Conservation (phyloP, 2,888 invertebrate genomes). For the Zootermopsis nevadensis region DNA sequence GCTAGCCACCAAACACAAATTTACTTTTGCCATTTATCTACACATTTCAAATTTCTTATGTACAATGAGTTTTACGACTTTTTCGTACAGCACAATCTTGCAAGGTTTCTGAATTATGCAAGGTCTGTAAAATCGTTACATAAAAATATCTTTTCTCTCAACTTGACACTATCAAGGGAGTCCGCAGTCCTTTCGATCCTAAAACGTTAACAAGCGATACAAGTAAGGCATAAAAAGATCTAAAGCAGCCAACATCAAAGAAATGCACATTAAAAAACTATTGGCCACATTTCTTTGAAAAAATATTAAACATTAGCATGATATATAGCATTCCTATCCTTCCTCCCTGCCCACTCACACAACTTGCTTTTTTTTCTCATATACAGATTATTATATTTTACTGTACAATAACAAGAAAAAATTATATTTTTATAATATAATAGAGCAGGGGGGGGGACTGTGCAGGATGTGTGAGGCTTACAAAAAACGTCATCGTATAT, state of each 20-base stretch:
- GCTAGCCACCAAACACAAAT: slow-evolving; percentile 29
- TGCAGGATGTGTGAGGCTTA: slow-evolving; percentile 53
- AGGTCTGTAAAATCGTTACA: slow-evolving; percentile 19
- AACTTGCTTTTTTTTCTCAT: slow-evolving; percentile 47
- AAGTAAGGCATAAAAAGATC: slow-evolving; percentile 23
- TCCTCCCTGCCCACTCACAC: slow-evolving; percentile 30
- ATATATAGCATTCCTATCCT: slow-evolving; percentile 49
- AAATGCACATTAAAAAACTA: slow-evolving; percentile 26
- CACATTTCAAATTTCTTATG: slow-evolving; percentile 29
- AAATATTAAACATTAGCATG: slow-evolving; percentile 50
- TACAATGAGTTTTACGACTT: slow-evolving; percentile 9
- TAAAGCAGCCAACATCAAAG: slow-evolving; percentile 35
- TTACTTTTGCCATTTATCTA: slow-evolving; percentile 2
- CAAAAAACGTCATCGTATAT: slow-evolving; percentile 51
- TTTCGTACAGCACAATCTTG: slow-evolving; percentile 4
- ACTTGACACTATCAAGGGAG: not conserved
- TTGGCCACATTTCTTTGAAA: slow-evolving; percentile 34
- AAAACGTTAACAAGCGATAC: slow-evolving; percentile 40
- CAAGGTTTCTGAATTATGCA: not conserved
- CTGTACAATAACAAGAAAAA: slow-evolving; percentile 55
- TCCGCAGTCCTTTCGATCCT: slow-evolving; percentile 24
- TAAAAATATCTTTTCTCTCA: slow-evolving; percentile 25
- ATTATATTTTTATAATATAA: slow-evolving; percentile 51
- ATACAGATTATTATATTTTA: slow-evolving; percentile 51
- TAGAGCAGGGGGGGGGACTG: slow-evolving; percentile 52